phyloP scores from a whole-genome alignment of 2,113 vertebrate genomes.

The Pedetes capensis region DNA sequence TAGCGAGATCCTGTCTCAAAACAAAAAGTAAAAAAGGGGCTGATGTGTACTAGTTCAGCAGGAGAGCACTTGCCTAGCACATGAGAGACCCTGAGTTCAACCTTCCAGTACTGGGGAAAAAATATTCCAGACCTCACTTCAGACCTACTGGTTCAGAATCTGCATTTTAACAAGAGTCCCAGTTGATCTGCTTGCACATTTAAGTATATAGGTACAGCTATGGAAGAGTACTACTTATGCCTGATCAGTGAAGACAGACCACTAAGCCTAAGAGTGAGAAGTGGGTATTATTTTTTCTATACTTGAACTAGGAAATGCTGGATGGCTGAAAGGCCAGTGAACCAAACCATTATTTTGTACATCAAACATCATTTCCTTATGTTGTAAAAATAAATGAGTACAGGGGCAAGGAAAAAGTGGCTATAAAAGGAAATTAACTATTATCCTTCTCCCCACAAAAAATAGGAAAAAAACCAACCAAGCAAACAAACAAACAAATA shows the following conservation, averaged over 20 bases:
- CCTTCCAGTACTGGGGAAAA: too few relatives aligned
- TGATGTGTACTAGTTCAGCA: too few relatives aligned
- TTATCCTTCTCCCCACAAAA: not conserved
- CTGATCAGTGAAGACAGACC: not conserved
- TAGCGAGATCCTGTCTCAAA: too few relatives aligned
- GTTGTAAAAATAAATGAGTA: not conserved
- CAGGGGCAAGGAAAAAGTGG: not conserved
- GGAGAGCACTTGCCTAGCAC: too few relatives aligned
- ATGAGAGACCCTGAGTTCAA: too few relatives aligned
- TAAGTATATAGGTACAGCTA: not conserved
- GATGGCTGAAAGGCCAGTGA: not conserved
- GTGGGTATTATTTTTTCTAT: not conserved
- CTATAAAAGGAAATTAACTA: not conserved
- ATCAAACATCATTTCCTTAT: not conserved
- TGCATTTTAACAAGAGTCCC: not conserved
- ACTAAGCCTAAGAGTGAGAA: not conserved
- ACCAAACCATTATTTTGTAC: not conserved
- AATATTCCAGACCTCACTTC: not conserved
- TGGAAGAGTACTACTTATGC: not conserved
- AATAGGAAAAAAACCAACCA: not conserved
- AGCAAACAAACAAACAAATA: too few relatives aligned
- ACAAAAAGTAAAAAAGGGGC: too few relatives aligned
- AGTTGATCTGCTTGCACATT: not conserved
- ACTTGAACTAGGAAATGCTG: not conserved
- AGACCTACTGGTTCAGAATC: not conserved